Evolutionary conservation across 2,888 invertebrate genomes (phyloP).

Genomic region (Ennomos fuscantarius): DNA sequence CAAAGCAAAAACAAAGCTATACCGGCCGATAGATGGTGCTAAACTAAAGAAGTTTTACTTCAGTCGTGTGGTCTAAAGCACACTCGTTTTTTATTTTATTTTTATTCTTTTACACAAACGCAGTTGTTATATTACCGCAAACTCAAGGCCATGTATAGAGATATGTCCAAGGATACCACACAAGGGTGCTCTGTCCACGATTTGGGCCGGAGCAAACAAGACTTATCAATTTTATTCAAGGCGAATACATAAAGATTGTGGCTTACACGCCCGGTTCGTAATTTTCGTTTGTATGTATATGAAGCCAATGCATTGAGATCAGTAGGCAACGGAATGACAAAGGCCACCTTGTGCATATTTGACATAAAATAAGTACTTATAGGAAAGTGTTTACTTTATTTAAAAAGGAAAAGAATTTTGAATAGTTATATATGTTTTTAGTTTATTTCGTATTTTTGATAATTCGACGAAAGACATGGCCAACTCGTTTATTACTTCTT

Average conservation of each 20-base stretch:
- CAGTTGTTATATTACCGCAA: neutral
- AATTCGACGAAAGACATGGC: neutral
- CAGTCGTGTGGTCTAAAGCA: too few species aligned
- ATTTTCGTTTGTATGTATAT: constrained; percentile 7
- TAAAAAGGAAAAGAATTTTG: too few species aligned
- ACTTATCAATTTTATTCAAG: constrained; percentile 12
- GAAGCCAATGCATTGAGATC: neutral
- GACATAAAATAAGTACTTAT: too few species aligned
- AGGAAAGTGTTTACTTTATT: too few species aligned
- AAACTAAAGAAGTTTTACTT: too few species aligned
- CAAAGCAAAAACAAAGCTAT: too few species aligned
- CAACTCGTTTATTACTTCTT: too few species aligned
- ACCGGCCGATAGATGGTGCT: too few species aligned
- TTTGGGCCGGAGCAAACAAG: constrained; percentile 8
- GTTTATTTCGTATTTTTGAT: neutral
- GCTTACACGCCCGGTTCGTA: neutral
- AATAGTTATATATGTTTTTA: too few species aligned
- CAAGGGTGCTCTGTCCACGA: constrained; percentile 2
- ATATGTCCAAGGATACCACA: constrained; percentile 12
- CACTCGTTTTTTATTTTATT: too few species aligned
- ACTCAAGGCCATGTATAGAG: constrained; percentile 2
- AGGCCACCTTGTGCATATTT: neutral
- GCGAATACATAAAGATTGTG: constrained; percentile 8
- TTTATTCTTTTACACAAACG: too few species aligned
- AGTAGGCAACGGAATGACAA: neutral